These are phyloP conservation scores for Sericinus montela DNA, from an alignment of 2,888 invertebrate genomes.

Conservation along the genomic window DNA sequence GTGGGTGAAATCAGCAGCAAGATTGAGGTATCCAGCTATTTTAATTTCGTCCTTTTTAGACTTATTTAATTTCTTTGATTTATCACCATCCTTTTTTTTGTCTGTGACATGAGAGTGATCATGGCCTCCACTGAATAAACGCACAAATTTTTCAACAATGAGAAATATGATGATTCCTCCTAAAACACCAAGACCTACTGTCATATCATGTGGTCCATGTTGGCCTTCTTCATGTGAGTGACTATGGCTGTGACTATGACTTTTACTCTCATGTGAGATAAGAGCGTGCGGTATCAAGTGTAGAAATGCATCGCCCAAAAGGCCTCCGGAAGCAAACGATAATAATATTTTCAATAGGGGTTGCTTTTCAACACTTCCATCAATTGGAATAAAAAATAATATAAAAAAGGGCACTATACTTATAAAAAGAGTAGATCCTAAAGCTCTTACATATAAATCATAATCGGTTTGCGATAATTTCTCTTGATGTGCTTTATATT, in stretches of 20 bases:
- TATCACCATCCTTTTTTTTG: conserved; percentile 64
- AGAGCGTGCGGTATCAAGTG: conserved; percentile 99
- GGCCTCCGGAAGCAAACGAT: conserved; percentile 96
- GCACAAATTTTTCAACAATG: conserved; percentile 94
- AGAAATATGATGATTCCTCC: conserved; percentile 95
- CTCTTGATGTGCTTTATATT: conserved; percentile 67
- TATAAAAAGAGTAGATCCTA: conserved; percentile 94
- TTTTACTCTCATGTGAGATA: conserved; percentile 43
- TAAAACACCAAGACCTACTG: conserved; percentile 96
- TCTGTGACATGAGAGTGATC: conserved; percentile 84
- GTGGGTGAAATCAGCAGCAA: conserved; percentile 98
- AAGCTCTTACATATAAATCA: conserved; percentile 87
- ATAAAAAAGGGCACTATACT: conserved; percentile 97
- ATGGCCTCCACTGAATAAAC: conserved; percentile 91
- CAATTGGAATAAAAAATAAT: conserved; percentile 94
- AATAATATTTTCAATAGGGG: conserved; percentile 93
- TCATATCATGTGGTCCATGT: conserved; percentile 85
- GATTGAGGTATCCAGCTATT: conserved; percentile 91
- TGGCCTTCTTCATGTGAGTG: conserved; percentile 74
- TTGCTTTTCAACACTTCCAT: conserved; percentile 90
- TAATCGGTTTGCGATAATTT: conserved; percentile 48
- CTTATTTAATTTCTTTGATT: conserved; percentile 54
- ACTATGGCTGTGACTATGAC: conserved; percentile 71
- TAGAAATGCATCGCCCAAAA: conserved; percentile 98
- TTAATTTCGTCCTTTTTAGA: conserved; percentile 68